Base-by-base conservation (phyloP, 1,140 invertebrate genomes). In the Zaprionus davidi region DNA sequence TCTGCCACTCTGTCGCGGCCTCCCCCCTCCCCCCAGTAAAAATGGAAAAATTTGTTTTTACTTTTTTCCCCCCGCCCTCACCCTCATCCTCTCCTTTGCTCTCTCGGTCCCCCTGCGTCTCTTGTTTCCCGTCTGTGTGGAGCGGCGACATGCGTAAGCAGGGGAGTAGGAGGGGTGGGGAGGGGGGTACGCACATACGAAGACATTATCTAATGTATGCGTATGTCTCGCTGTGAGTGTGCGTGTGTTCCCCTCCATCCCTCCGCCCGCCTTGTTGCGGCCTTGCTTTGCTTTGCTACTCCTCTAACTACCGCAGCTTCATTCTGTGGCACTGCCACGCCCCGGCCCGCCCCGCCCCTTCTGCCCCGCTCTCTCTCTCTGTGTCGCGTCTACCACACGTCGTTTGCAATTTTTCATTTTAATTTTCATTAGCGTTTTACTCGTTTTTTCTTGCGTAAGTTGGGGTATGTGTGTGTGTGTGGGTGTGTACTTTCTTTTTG, bases 331-430 rank as follows among this genome's bases (percentile, higher is more conserved):
- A 26, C 11, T 55, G 24, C 51, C 41, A 13, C 13, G 5, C 17
- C 46, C 24, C 24, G 15, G 12, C 28, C 36, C 38, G 6, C 2
- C 26, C 34, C 26, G 26, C 12, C 7, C 26, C 15, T n/a, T 3
- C 15, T 58, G 7, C 22, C n/a, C 26, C 24, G 7, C n/a, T 26
- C 24, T 26, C 24, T 24, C 4, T 2, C 7, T 6, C 59, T 17
- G 26, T 65, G 55, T 62, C 26, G 63, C 67, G 62, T 66, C 76
- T 76, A 69, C 83, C 73, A 84, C 82, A 90, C 76, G 80, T 92
- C 91, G 78, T 91, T 91, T 83, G 82, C 91, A 91, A 92, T 92
- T 92, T 92, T 92, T 92, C 91, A 92, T 92, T 92, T 92, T 92
- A 92, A 92, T 92, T 92, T 92, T 92, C 91, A 92, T 92, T 92